Percentiles rank a stretch among this genome's conserved stretches.
phyloP scores from a whole-genome alignment of 2,113 vertebrate species.

The Argyrosomus japonicus region DNA sequence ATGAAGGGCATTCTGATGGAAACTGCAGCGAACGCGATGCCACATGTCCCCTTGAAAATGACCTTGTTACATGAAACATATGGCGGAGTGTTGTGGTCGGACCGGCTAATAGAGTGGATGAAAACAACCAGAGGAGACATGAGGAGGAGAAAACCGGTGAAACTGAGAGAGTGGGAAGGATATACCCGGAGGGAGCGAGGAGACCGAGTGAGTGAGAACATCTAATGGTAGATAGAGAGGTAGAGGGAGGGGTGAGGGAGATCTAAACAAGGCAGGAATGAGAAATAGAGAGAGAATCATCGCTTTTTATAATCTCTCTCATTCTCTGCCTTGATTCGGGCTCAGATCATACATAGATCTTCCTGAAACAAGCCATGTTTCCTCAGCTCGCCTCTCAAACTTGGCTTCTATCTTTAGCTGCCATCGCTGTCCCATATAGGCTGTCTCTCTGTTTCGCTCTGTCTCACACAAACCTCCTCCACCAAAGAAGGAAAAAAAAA shows the following conservation, averaged over 20 bases:
- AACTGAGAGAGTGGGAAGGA: not conserved
- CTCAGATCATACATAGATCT: constrained; percentile 74
- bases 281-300: constrained; percentile 47
- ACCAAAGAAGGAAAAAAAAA: not conserved
- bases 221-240: constrained; percentile 47
- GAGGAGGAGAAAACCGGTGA: not conserved
- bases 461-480: constrained; percentile 3
- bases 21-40: constrained; percentile 33
- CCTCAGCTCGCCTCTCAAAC: constrained; percentile 52
- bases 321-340: constrained; percentile 62
- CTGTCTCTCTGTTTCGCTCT: constrained; percentile 17
- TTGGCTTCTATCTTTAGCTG: constrained; percentile 76
- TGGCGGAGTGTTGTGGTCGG: constrained; percentile 18
- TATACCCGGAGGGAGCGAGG: not conserved
- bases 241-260: constrained; percentile 39
- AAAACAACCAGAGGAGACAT: constrained; percentile 5
- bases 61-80: constrained; percentile 52
- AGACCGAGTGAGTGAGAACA: constrained; percentile 26
- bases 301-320: constrained; percentile 77
- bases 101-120: constrained; percentile 5
- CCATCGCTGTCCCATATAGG: constrained; percentile 62
- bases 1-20: constrained; percentile 4
- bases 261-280: constrained; percentile 33
- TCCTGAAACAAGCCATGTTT: constrained; percentile 60
- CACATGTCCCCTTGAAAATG: not conserved